Evolutionary conservation across 2,888 invertebrate species (phyloP), one percentile per base, ranked within the genome.

Genomic region (Ctena decussata): DNA sequence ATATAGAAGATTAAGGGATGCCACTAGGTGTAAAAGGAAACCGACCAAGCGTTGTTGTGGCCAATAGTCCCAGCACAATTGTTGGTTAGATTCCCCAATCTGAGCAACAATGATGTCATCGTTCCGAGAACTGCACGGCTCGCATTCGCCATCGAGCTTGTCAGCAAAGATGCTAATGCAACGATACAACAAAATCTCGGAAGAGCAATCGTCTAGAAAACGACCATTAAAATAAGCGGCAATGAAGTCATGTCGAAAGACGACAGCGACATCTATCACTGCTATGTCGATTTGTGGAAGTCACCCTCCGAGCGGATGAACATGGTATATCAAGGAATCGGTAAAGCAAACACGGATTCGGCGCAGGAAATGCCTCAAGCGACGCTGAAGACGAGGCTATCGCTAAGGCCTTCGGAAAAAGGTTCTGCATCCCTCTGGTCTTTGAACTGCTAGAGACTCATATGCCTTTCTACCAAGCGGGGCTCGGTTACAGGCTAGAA

Each of bases 41-140:
- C 35, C 80, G 90, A 18, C 82, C 82, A 71, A 77, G 74, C 60
- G 84, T 86, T 15, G 80, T 86, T 8, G 24, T 70, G 1, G 35
- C 70, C 6, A 70, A 70, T n/a, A 70, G 35, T 24, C 70, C 70
- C 12, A 65, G 44, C 18, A 87, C 86, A 15, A 89, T 91, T 41
- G n/a, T 41, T 84, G 12, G 86, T 90, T 12, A 65, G 82, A 57
- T 87, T 89, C 69, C 91, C 88, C 27, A 91, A 88, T 70, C 41
- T 70, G 21, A 41, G 35, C 5, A 70, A 24, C 35, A 70, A 70
- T 5, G 70, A 35, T 70, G 70, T 87, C 53, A 87, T n/a, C n/a
- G n/a, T n/a, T n/a, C n/a, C n/a, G n/a, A n/a, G n/a, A n/a, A 76
- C 80, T 12, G 76, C 78, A 15, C 41, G 78, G 30, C 46, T 90